A percentile compares a stretch with the other conserved stretches of the same genome.
Evolutionary conservation across 2,113 vertebrate species (phyloP).

Genomic region (Mungos mungo): DNA sequence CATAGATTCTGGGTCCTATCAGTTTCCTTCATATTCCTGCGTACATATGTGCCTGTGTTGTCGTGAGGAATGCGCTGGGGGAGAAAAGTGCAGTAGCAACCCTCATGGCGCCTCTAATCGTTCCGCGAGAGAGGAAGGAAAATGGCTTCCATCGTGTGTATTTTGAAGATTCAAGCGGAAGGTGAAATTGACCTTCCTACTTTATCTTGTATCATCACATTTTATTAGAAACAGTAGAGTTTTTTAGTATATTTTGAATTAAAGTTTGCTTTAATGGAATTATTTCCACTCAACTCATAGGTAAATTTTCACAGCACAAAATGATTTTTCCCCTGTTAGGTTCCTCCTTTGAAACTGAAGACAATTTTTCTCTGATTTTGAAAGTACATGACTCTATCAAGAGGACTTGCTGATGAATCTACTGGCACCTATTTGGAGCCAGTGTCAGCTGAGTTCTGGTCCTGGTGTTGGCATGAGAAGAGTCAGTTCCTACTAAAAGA

Average conservation of each 20-base stretch:
- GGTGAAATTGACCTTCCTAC: background rate
- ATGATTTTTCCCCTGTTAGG: background rate
- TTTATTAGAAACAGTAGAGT: constrained; percentile 5
- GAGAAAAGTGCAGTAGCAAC: background rate
- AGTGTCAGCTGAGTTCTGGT: background rate
- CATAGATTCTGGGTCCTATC: background rate
- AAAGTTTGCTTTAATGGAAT: background rate
- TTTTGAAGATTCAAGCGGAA: background rate
- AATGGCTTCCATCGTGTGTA: accelerated
- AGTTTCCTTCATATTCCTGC: background rate
- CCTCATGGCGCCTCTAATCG: background rate
- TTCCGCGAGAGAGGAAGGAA: background rate
- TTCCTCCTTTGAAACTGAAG: background rate
- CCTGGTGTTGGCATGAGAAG: background rate
- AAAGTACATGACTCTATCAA: background rate
- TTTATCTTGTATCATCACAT: background rate
- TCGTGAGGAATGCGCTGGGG: background rate
- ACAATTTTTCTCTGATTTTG: background rate
- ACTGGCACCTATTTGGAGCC: accelerated
- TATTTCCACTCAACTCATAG: background rate
- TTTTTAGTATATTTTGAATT: background rate
- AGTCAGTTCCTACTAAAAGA: background rate
- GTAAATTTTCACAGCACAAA: constrained; percentile 6
- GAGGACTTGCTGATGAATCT: background rate
- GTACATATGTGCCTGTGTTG: background rate